Conservation (phyloP, 1,140 invertebrate species). For the Cheumatopsyche charites region DNA sequence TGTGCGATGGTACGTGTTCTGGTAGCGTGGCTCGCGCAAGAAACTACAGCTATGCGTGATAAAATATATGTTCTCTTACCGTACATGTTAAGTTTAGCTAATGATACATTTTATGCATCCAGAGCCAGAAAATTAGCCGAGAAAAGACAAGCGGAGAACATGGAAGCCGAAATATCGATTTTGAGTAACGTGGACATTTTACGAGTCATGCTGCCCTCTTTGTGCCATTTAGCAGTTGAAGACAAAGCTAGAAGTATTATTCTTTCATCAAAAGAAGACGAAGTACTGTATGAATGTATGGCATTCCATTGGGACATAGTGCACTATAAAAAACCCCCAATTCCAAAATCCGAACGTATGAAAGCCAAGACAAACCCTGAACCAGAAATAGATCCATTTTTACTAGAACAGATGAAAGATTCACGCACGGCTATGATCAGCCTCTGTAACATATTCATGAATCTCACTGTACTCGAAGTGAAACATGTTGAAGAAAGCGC, state of each 20-base stretch:
- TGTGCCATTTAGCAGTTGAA: conserved; percentile 90
- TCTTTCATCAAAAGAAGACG: conserved; percentile 78
- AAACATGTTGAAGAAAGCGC: conserved; percentile 78
- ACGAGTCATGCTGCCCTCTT: conserved; percentile 80
- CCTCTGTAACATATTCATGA: conserved; percentile 91
- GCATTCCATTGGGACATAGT: conserved; percentile 86
- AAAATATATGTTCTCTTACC: conserved; percentile 81
- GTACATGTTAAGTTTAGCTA: conserved; percentile 77
- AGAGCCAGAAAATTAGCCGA: conserved; percentile 68
- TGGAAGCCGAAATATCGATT: conserved; percentile 61
- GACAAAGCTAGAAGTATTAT: conserved; percentile 83
- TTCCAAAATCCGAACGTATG: conserved; percentile 76
- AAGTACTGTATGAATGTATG: conserved; percentile 78
- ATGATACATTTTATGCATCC: conserved; percentile 80
- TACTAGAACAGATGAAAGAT: conserved; percentile 81
- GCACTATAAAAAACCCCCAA: conserved; percentile 81
- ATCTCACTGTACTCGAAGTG: conserved; percentile 85
- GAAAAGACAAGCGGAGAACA: conserved; percentile 63
- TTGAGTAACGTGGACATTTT: conserved; percentile 70
- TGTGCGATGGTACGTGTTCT: conserved; percentile 83
- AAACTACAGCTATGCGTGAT: conserved; percentile 85
- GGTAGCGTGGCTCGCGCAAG: conserved; percentile 88
- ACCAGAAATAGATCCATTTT: conserved; percentile 72
- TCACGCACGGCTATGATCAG: conserved; percentile 83
- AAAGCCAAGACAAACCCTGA: conserved; percentile 76